Percentiles rank a stretch among this genome's conserved stretches.
These are phyloP conservation scores for Melanogrammus aeglefinus DNA, from an alignment of 2,797 vertebrate genomes.

Conservation along the genomic window DNA sequence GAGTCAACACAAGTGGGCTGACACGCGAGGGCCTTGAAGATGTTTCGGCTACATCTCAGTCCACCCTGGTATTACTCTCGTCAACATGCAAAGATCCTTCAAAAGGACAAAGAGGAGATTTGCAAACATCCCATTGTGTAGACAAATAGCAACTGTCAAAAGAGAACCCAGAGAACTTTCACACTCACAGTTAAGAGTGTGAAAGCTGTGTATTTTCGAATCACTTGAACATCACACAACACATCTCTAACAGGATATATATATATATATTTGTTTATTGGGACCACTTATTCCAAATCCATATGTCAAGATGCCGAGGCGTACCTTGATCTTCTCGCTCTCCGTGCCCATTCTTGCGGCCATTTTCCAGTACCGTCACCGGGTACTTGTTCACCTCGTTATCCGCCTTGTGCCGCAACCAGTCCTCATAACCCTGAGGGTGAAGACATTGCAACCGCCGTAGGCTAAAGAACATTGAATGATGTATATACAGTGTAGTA, in stretches of 20 bases:
- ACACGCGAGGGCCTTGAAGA: background rate
- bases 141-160: background rate
- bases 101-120: too few relatives aligned
- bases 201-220: background rate
- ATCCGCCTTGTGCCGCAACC: slow-evolving; percentile 96
- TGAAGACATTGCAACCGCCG: background rate
- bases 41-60: background rate
- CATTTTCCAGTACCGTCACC: slow-evolving; percentile 86
- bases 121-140: too few relatives aligned
- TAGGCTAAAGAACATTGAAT: background rate
- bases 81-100: too few relatives aligned
- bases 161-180: background rate
- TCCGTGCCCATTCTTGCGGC: slow-evolving; percentile 80
- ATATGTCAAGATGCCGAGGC: slow-evolving; percentile 22
- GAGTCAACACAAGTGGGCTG: background rate
- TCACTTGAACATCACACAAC: background rate
- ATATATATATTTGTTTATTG: background rate
- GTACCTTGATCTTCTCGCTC: slow-evolving; percentile 95
- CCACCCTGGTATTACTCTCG: background rate
- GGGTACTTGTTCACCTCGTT: slow-evolving; percentile 94
- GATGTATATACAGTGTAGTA: background rate
- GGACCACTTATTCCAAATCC: background rate
- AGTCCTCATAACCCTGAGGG: slow-evolving; percentile 94
- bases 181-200: too few relatives aligned
- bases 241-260: background rate